Base-by-base conservation (phyloP, 2,888 invertebrate species). In the Lepidonotus clava region DNA sequence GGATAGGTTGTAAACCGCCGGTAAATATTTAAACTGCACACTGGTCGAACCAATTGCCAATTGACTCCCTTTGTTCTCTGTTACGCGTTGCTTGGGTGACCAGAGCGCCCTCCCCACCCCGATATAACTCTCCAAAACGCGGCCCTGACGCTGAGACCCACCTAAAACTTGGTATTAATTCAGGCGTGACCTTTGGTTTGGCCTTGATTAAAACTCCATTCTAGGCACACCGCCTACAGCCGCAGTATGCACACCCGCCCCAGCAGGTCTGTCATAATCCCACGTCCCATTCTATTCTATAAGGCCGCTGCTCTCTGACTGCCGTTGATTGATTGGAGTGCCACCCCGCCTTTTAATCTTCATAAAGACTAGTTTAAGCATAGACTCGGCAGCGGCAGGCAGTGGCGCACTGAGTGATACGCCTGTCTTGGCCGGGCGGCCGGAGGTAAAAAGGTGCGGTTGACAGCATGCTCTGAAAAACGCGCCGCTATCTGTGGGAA, bases 291-390 rank as follows among this genome's bases (percentile, higher is more conserved):
- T 46, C 46, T 46, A 18, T 18, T 8, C 8, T 11, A 46, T 8
- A 1, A 8, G 36, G 38, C 1, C 71, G 34, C 18, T 36, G 34
- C n/a, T 61, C 36, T 71, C 14, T 71, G 38, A 71, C 34, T 21
- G 38, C 71, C 1, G 1, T 34, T 71, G 71, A 34, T 71, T 71
- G 71, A 71, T 71, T 34, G 71, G 36, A 38, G 71, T 38, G 71
- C 38, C 24, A 21, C 5, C 71, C 1, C 38, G 71, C n/a, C 71
- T 71, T 71, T 71, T 71, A 71, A 71, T 71, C 71, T 71, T 71
- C 71, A 71, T 71, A 38, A 71, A 36, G 38, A 71, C 71, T 71
- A 38, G 38, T 71, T 71, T 71, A 71, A 34, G 36, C n/a, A 38
- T 14, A 46, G 71, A 71, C 8, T 36, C 38, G 71, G 71, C 71